Base-by-base conservation (phyloP, 2,888 invertebrate genomes). In the Labia minor region DNA sequence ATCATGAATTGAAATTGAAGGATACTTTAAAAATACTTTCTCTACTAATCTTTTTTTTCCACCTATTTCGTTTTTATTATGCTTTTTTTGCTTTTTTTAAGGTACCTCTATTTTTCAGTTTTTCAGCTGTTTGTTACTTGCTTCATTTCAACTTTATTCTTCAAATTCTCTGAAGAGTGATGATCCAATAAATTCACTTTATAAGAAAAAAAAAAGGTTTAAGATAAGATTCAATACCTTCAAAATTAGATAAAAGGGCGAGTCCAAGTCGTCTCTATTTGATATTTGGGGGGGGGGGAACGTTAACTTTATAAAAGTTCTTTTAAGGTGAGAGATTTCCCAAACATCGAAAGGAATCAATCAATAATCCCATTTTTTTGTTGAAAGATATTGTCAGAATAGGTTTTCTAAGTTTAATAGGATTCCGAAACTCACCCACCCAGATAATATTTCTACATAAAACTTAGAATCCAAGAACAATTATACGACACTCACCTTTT, bases 221-320 rank as follows among this genome's bases (percentile, higher is more conserved):
- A 49, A 16, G 49, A 49, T 49, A n/a, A 14, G 16, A 49, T 49
- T 16, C 49, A 49, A 49, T 49, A 49, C n/a, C 3, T 4, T 49
- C 49, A 49, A 49, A 49, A 49, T 49, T 49, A n/a, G 14, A 49
- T 11, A 49, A 49, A 49, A 49, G 49, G 26, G 26, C 26, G 26
- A 26, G 8, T n/a, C n/a, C n/a, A n/a, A n/a, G n/a, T n/a, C n/a
- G 8, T 26, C 26, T 8, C 26, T 26, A 8, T 26, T 26, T 26
- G 26, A 26, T 49, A 49, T 49, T 16, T 49, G 49, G 16, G 16
- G 8, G n/a, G n/a, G 14, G 14, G 14, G 14, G 14, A 49, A 49
- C 49, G 49, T 49, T 49, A 49, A 49, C 49, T 49, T 49, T 49
- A 49, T 49, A 49, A 49, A 49, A 49, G 26, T 49, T 16, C n/a